phyloP scores from a whole-genome alignment of 1,140 invertebrate species.

The Drosophila gunungcola region DNA sequence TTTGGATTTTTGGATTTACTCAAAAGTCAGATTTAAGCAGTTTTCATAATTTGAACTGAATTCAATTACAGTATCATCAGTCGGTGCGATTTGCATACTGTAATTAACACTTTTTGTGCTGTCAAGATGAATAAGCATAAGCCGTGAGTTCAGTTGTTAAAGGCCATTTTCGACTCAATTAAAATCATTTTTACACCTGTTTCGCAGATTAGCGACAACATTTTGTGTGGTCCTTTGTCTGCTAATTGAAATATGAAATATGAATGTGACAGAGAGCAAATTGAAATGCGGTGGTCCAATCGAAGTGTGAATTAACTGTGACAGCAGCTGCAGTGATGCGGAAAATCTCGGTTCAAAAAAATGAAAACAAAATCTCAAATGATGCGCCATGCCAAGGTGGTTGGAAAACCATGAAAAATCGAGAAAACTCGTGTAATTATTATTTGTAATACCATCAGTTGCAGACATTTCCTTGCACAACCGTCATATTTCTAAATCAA shows the following conservation, averaged over 20 bases:
- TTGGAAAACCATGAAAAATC: background rate
- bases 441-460: background rate
- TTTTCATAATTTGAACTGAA: background rate
- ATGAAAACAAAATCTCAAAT: slow-evolving; percentile 6
- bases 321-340: slow-evolving; percentile 26
- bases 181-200: slow-evolving; percentile 25
- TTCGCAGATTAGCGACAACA: slow-evolving; percentile 2
- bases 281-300: background rate
- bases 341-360: slow-evolving; percentile 21
- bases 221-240: background rate
- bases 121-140: slow-evolving; percentile 1
- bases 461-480: background rate
- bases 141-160: background rate
- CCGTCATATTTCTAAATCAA: background rate
- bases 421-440: background rate
- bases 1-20: too few species aligned
- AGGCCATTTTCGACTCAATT: slow-evolving; percentile 7
- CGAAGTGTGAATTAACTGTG: slow-evolving; percentile 18
- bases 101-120: slow-evolving; percentile 2
- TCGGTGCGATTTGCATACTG: background rate
- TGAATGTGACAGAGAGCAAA: slow-evolving; percentile 4
- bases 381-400: background rate
- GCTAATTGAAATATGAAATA: slow-evolving; percentile 3
- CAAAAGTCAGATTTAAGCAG: too few species aligned
- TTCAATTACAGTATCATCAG: background rate